These are phyloP conservation scores for Poeciliopsis paucimaculata DNA, from an alignment of 2,797 vertebrate species.

Conservation along the genomic window DNA sequence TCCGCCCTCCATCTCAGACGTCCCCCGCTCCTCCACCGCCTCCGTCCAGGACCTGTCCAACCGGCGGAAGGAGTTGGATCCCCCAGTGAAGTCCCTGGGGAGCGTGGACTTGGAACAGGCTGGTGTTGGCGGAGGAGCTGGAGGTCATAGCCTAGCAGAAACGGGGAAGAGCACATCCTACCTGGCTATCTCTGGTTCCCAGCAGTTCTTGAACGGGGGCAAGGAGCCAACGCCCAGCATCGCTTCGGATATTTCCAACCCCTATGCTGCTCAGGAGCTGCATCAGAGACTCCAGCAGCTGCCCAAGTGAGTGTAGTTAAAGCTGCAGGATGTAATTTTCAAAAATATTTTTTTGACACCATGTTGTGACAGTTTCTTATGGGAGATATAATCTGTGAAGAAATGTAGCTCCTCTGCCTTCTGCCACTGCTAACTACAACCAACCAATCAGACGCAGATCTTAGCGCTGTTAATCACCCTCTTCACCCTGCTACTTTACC, in stretches of 20 bases:
- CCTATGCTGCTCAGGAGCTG: constrained; percentile 91
- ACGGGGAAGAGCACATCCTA: constrained; percentile 84
- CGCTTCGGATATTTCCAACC: constrained; percentile 94
- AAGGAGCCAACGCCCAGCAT: constrained; percentile 98
- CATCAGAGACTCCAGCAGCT: constrained; percentile 89
- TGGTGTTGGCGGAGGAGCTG: constrained; percentile 45
- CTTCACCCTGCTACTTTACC: too few species aligned
- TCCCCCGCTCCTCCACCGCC: constrained; percentile 60
- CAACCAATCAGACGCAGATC: too few species aligned
- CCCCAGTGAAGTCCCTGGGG: constrained; percentile 1
- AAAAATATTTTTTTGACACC: too few species aligned
- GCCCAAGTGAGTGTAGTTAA: constrained; percentile 55
- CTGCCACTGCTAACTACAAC: too few species aligned
- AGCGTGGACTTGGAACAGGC: constrained; percentile 39
- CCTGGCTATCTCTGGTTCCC: constrained; percentile 84
- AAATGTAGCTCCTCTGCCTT: too few species aligned
- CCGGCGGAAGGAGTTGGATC: constrained; percentile 45
- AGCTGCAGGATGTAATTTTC: too few species aligned
- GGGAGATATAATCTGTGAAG: too few species aligned
- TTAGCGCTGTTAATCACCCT: too few species aligned
- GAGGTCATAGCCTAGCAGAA: constrained; percentile 60
- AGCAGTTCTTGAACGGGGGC: constrained; percentile 78
- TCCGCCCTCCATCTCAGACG: constrained; percentile 26
- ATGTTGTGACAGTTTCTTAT: too few species aligned
- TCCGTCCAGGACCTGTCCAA: constrained; percentile 66